Base-by-base conservation (phyloP, 2,888 invertebrate genomes). In the Trichogramma dendrolimi region DNA sequence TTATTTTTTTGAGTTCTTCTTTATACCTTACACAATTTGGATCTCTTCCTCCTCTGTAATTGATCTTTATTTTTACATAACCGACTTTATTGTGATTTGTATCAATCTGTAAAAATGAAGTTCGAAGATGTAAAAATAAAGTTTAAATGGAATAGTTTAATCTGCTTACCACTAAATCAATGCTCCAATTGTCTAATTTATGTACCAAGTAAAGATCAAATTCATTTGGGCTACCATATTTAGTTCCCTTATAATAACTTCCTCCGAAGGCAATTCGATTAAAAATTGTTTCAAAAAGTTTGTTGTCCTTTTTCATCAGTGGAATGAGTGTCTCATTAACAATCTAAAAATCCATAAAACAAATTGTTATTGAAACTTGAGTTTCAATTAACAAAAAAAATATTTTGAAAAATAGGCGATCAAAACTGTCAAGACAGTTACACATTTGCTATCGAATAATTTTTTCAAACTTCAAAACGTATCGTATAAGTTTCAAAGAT, bases 161-260 rank as follows among this genome's bases (percentile, higher is more conserved):
- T 6, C 14, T 4, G 4, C 38, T 55, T 6, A 60, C 60, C 11
- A 10, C 41, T 4, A 60, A 47, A 10, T 38, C 46, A 4, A 40
- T 38, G 38, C 54, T 27, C 27, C 27, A 27, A 27, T 27, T 2
- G 3, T 27, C 27, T 27, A 27, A 27, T 27, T 27, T 27, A 27
- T 27, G 27, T 4, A 85, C 80, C 3, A 85, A 77, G 75, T 86
- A 84, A 73, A 86, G 80, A 70, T 86, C 86, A 67, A 82, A 86
- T 68, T 86, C 86, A 66, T 85, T 82, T 27, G 86, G 82, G 64
- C 82, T 81, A 4, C 83, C 81, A 1, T 85, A 82, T 72, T 84
- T 84, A 39, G 85, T 79, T 10, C 82, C 81, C 67, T 86, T 86
- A 63, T 83, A 85, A 27, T 80, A 85, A 70, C 85, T 85, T 10